Conservation (phyloP, 2,797 vertebrate genomes). For the Coccyzus lansbergi region DNA sequence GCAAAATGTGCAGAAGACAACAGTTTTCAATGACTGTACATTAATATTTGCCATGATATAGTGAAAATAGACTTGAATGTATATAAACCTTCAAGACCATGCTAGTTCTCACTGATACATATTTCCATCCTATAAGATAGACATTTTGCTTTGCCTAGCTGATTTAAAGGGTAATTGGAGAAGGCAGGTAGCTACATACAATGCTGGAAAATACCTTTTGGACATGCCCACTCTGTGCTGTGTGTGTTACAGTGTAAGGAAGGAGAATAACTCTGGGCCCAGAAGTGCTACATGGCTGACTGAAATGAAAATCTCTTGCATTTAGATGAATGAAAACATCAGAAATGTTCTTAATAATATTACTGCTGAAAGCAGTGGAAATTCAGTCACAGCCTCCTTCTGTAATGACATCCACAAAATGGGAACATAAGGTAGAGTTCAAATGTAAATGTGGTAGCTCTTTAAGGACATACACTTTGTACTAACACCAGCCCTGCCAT, state of each 20-base stretch:
- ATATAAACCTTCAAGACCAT: not conserved
- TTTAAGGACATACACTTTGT: too few species aligned
- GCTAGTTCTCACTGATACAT: not conserved
- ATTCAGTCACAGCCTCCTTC: not conserved
- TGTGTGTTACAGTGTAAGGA: not conserved
- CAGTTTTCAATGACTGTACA: not conserved
- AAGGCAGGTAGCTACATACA: not conserved
- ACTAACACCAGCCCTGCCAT: too few species aligned
- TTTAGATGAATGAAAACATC: not conserved
- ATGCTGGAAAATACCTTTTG: not conserved
- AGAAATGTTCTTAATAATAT: not conserved
- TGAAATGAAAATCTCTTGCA: not conserved
- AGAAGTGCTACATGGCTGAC: not conserved
- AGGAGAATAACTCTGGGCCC: not conserved
- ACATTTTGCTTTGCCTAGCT: not conserved
- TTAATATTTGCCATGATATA: not conserved
- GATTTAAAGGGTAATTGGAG: not conserved
- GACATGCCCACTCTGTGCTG: not conserved
- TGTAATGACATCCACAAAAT: not conserved
- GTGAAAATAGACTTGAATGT: not conserved
- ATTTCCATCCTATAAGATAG: not conserved
- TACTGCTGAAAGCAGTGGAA: not conserved
- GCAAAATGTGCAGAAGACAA: not conserved
- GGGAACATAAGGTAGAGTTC: too few species aligned
- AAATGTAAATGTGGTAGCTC: too few species aligned